Conservation (phyloP, 2,113 vertebrate species). For the Chrysemys picta region DNA sequence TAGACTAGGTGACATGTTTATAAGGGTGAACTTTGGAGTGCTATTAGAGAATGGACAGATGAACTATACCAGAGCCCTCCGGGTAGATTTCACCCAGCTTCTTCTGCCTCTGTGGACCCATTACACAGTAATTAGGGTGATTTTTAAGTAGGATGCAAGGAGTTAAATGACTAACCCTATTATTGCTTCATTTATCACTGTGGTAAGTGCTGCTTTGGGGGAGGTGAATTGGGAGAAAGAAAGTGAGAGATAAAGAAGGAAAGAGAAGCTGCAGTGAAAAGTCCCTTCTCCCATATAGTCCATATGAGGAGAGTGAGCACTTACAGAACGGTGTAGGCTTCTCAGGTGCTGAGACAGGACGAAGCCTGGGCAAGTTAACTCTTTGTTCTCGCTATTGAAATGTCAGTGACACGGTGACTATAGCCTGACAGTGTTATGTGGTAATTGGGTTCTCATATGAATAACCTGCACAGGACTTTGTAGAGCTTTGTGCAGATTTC, state of each 20-base stretch:
- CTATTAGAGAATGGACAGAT: slow-evolving; percentile 90
- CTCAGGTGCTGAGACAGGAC: neutral
- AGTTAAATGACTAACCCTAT: slow-evolving; percentile 97
- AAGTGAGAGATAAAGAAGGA: slow-evolving; percentile 7
- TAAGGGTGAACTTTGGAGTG: slow-evolving; percentile 98
- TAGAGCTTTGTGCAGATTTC: neutral
- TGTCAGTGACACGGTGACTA: accelerated
- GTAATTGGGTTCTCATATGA: accelerated
- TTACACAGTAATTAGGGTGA: slow-evolving; percentile 96
- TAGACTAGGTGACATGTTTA: slow-evolving; percentile 94
- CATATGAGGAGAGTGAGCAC: neutral
- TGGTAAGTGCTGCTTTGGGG: slow-evolving; percentile 75
- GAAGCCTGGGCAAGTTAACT: neutral
- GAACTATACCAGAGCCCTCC: slow-evolving; percentile 83
- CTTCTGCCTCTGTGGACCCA: slow-evolving; percentile 86
- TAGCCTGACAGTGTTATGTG: neutral
- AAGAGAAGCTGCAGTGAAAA: slow-evolving; percentile 5
- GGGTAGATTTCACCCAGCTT: slow-evolving; percentile 88
- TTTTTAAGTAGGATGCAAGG: slow-evolving; percentile 93
- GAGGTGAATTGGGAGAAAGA: slow-evolving; percentile 46
- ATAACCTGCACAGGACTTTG: neutral
- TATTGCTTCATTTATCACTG: slow-evolving; percentile 91
- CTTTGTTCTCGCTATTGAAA: neutral
- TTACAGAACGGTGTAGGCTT: neutral
- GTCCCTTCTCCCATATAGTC: neutral